Conservation (phyloP, 2,797 vertebrate genomes). For the Macropodus opercularis region DNA sequence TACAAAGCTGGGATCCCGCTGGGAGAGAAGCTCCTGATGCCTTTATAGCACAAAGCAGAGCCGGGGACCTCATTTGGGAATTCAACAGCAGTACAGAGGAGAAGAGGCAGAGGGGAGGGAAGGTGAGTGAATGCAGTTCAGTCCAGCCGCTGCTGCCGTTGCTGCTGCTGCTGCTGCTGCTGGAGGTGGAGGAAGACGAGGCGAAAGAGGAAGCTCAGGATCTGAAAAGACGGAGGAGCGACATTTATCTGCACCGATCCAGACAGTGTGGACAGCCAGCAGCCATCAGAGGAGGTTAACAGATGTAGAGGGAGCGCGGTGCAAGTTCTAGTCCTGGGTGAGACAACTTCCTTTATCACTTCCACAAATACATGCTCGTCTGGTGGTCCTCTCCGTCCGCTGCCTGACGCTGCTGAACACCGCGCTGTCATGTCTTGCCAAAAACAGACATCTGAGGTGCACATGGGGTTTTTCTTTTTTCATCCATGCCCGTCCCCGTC, state of each 20-base stretch:
- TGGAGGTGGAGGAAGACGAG: conserved; percentile 36
- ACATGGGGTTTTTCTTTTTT: background rate
- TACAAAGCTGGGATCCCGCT: conserved; percentile 35
- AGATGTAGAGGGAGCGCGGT: conserved; percentile 67
- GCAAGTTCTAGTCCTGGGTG: conserved; percentile 76
- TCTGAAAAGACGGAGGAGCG: conserved; percentile 47
- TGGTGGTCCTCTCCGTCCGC: conserved; percentile 16
- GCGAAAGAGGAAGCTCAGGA: conserved; percentile 41
- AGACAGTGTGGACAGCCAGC: conserved; percentile 32
- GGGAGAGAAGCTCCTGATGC: conserved; percentile 50
- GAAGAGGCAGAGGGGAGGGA: conserved; percentile 18
- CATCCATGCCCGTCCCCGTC: background rate
- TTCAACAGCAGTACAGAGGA: conserved; percentile 27
- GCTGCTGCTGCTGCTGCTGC: conserved; percentile 27
- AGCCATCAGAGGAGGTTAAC: conserved; percentile 46
- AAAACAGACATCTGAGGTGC: background rate
- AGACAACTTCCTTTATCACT: conserved; percentile 62
- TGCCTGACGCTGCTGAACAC: conserved; percentile 22
- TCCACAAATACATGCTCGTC: conserved; percentile 10
- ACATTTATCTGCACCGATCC: conserved; percentile 37
- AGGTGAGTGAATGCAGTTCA: conserved; percentile 56
- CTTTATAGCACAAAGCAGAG: conserved; percentile 38
- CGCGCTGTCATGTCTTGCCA: conserved; percentile 6
- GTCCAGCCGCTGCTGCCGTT: conserved; percentile 57
- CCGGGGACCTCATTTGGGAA: conserved; percentile 27